Conservation (phyloP, 1,140 invertebrate species). For the Drosophila tropicalis region DNA sequence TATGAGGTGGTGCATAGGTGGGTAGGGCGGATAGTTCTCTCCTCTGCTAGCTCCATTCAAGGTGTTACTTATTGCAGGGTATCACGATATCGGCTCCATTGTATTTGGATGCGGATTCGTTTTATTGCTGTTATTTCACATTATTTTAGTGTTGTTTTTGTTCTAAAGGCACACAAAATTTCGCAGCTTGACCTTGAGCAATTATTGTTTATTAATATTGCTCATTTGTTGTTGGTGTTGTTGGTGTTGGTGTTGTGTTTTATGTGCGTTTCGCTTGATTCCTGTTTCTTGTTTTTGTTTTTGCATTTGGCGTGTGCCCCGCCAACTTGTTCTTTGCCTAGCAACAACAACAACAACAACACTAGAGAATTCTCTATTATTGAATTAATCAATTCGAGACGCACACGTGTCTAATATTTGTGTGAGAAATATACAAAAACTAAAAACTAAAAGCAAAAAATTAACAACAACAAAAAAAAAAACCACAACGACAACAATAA, state of each 20-base stretch:
- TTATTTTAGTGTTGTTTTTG: constrained; percentile 41
- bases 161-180: constrained; percentile 57
- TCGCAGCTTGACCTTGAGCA: constrained; percentile 65
- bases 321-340: constrained; percentile 34
- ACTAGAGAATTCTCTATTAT: constrained; percentile 33
- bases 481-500: no score
- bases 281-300: constrained; percentile 46
- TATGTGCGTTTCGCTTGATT: constrained; percentile 41
- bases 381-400: constrained; percentile 56
- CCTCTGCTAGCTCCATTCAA: no score
- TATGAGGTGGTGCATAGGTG: no score
- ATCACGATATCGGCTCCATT: neutral
- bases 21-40: no score
- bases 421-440: constrained; percentile 8
- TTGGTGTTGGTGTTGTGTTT: constrained; percentile 30
- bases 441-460: neutral
- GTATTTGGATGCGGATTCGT: constrained; percentile 7
- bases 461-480: neutral
- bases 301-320: constrained; percentile 43
- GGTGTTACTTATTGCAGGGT: neutral
- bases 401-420: constrained; percentile 55
- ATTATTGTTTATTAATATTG: constrained; percentile 75
- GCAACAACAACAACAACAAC: constrained; percentile 35
- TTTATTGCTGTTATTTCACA: constrained; percentile 39
- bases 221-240: constrained; percentile 26